These are phyloP conservation scores for Callinectes sapidus DNA, from an alignment of 2,888 invertebrate species.

Conservation along the genomic window DNA sequence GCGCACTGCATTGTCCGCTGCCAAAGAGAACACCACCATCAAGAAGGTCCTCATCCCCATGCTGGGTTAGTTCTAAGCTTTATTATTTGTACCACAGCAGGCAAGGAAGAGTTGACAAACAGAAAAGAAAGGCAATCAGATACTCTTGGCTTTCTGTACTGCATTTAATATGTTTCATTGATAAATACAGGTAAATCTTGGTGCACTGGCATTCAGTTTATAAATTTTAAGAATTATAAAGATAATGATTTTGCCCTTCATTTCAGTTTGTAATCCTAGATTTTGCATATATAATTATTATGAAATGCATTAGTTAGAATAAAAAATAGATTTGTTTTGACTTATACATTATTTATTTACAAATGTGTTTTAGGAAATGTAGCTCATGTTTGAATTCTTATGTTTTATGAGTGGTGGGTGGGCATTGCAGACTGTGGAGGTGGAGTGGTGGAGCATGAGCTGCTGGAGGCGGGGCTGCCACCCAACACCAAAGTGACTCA, in stretches of 20 bases:
- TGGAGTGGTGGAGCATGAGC: constrained; percentile 92
- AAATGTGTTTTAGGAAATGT: neutral
- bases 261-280: too few relatives aligned
- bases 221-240: too few relatives aligned
- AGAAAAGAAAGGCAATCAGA: neutral
- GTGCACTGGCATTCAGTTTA: too few relatives aligned
- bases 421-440: constrained; percentile 89
- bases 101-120: neutral
- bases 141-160: neutral
- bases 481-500: constrained; percentile 79
- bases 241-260: neutral
- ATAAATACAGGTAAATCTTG: neutral
- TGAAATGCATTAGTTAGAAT: neutral
- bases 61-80: constrained; percentile 79
- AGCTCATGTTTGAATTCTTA: neutral
- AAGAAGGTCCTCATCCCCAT: constrained; percentile 89
- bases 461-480: constrained; percentile 83
- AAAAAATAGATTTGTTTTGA: neutral
- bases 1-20: constrained; percentile 80
- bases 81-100: neutral
- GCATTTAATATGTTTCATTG: neutral
- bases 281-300: neutral
- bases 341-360: neutral
- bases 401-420: neutral
- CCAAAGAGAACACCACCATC: constrained; percentile 85